Percentiles rank a stretch among this genome's conserved stretches.
Conservation (phyloP, 2,888 invertebrate species). For the Calliopum simillimum region DNA sequence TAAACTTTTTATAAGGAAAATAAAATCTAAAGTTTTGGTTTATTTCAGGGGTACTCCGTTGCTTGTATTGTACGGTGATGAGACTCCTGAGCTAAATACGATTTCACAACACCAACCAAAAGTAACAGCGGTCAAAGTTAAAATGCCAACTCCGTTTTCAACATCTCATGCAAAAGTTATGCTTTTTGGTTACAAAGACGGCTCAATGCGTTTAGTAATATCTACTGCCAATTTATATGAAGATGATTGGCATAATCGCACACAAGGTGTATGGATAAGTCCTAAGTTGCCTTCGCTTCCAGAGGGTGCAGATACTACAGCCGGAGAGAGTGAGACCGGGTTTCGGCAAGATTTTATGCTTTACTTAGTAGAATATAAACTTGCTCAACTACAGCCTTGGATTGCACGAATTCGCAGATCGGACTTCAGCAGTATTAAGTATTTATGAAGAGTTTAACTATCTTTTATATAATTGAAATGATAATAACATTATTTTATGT, state of each 20-base stretch:
- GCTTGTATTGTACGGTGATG: constrained; percentile 82
- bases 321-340: constrained; percentile 84
- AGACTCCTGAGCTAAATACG: constrained; percentile 72
- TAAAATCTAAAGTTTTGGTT: not conserved
- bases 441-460: constrained; percentile 53
- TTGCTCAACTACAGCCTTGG: constrained; percentile 78
- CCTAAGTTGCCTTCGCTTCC: constrained; percentile 79
- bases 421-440: constrained; percentile 88
- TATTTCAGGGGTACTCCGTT: constrained; percentile 74
- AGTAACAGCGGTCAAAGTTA: constrained; percentile 75
- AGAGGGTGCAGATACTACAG: constrained; percentile 68
- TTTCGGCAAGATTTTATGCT: constrained; percentile 83
- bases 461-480: not conserved
- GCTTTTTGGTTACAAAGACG: constrained; percentile 84
- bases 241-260: constrained; percentile 94
- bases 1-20: too few relatives aligned
- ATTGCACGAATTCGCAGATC: constrained; percentile 77
- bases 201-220: constrained; percentile 85
- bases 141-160: constrained; percentile 83
- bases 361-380: constrained; percentile 82
- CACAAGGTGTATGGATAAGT: constrained; percentile 95
- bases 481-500: constrained; percentile 25
- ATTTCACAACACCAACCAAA: constrained; percentile 73
- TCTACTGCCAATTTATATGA: constrained; percentile 93
- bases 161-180: constrained; percentile 94